phyloP scores from a whole-genome alignment of 1,140 invertebrate species.

The Cecropterus lyciades region DNA sequence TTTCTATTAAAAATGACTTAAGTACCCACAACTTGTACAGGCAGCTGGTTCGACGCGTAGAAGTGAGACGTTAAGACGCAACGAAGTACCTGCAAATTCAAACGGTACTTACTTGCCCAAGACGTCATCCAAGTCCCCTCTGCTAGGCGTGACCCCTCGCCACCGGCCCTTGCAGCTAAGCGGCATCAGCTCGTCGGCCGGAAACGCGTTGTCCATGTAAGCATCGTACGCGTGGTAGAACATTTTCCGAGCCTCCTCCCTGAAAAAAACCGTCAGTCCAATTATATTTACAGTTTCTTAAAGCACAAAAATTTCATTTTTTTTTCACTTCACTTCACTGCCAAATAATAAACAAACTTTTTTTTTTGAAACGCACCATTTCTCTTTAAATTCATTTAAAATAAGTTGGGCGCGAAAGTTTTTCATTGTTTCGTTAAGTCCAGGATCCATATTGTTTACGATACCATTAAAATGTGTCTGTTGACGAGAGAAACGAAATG shows the following conservation, averaged over 20 bases:
- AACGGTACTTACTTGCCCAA: conserved; percentile 95
- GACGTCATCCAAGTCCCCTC: conserved; percentile 98
- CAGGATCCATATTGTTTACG: no score
- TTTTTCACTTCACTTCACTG: no score
- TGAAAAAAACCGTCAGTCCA: conserved; percentile 68
- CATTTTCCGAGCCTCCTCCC: conserved; percentile 95
- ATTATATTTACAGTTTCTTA: background rate
- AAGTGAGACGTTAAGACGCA: no score
- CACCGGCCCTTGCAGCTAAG: conserved; percentile 97
- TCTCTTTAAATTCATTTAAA: background rate
- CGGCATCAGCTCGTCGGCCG: conserved; percentile 99
- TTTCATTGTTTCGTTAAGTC: no score
- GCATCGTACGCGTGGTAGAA: conserved; percentile 98
- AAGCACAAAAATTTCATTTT: no score
- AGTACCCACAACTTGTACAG: no score
- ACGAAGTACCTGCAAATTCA: background rate
- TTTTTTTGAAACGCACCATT: background rate
- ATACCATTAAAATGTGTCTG: no score
- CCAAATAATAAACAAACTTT: no score
- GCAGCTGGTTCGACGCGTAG: no score
- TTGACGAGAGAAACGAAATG: no score
- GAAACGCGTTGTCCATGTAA: conserved; percentile 99
- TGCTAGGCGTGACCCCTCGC: conserved; percentile 92
- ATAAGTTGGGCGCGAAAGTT: no score
- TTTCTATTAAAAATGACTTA: no score